Evolutionary conservation across 2,888 invertebrate genomes (phyloP), one percentile per base, ranked within the genome.

Genomic region (Caenorhabditis auriculariae): DNA sequence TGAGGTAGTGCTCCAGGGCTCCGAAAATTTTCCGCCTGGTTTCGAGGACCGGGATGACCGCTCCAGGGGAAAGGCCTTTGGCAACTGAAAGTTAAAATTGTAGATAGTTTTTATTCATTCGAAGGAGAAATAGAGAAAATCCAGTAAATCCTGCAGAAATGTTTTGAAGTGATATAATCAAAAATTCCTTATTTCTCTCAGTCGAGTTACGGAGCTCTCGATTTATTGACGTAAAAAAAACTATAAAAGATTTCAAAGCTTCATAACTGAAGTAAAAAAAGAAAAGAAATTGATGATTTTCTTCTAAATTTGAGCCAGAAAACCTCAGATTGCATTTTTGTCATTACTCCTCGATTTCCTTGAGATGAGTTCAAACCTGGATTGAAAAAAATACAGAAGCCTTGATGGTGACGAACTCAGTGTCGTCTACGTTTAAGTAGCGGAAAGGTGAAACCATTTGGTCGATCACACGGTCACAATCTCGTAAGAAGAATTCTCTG

Each of bases 381-480:
- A 85, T 98, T 96, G 82, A 98, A 98, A 85, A 98, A n/a, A n/a
- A 95, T 51, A 98, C 93, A 82, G 98, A 90, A 46, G 96, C 94
- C 85, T 96, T 98, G 72, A 98, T 87, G 82, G 96, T 96, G 53
- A 96, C 94, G 84, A 96, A 92, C 85, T 98, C 98, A 0, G 92
- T 91, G 83, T 96, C 95, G 83, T 98, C 96, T 73, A 98, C 91
- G 35, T 72, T 67, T 43, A 73, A 55, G 82, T 93, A 93, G 43
- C 90, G 88, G 84, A 98, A 87, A 37, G 95, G 95, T 82, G 89
- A 89, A 51, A 98, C 94, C 67, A 98, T 87, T 84, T 96, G 94
- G 84, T 98, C 95, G 87, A 98, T 90, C 52, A 98, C 91, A 50
- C 95, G 87, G 77, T 89, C 88, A 43, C 95, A 94, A 64, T 98